Percentiles rank a stretch among this genome's conserved stretches.
phyloP scores from a whole-genome alignment of 1,140 invertebrate genomes.

The Drosophila pectinifera region DNA sequence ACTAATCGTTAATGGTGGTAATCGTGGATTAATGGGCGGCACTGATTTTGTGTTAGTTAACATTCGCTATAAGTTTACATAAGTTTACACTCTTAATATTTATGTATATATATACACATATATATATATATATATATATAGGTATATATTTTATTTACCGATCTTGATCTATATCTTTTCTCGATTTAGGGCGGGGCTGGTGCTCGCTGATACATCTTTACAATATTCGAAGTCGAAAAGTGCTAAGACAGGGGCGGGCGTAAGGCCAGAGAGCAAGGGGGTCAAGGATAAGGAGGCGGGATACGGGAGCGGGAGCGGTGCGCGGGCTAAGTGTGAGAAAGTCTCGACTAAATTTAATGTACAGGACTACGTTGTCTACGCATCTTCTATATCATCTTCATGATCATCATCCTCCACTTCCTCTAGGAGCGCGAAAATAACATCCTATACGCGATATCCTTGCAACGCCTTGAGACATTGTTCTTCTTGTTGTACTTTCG shows the following conservation, averaged over 20 bases:
- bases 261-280: not conserved
- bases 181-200: conserved; percentile 20
- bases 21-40: conserved; percentile 83
- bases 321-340: conserved; percentile 47
- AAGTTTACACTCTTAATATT: conserved; percentile 52
- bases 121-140: conserved; percentile 49
- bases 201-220: conserved; percentile 52
- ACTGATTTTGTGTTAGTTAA: conserved; percentile 83
- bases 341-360: conserved; percentile 67
- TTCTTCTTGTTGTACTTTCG: conserved; percentile 66
- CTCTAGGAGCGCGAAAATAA: conserved; percentile 8
- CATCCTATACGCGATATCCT: conserved; percentile 12
- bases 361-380: conserved; percentile 63
- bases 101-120: conserved; percentile 46
- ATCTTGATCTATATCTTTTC: conserved; percentile 20
- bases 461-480: conserved; percentile 4
- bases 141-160: conserved; percentile 31
- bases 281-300: not conserved
- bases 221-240: conserved; percentile 39
- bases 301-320: conserved; percentile 15
- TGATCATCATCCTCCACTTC: conserved; percentile 21
- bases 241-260: conserved; percentile 2
- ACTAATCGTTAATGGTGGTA: conserved; percentile 81
- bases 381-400: conserved; percentile 37
- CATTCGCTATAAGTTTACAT: conserved; percentile 71